phyloP scores from a whole-genome alignment of 2,797 vertebrate genomes.

The Notamacropus eugenii region DNA sequence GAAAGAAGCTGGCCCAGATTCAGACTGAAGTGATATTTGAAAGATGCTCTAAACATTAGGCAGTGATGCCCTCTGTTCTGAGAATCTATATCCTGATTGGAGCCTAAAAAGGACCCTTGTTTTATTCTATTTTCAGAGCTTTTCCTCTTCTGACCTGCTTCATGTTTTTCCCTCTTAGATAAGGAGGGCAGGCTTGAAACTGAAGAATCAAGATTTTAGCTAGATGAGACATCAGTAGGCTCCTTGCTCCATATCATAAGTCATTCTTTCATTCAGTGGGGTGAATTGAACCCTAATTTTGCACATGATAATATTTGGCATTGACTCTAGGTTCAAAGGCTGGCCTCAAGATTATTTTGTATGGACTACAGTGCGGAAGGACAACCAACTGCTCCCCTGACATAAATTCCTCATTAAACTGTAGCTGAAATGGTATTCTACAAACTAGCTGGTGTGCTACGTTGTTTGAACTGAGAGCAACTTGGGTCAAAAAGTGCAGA shows the following conservation, averaged over 20 bases:
- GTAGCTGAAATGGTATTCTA: background rate
- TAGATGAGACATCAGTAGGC: background rate
- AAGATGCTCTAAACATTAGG: constrained; percentile 30
- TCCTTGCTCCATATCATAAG: background rate
- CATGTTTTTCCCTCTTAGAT: background rate
- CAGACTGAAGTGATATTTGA: constrained; percentile 42
- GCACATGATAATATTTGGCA: background rate
- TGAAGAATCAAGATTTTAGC: background rate
- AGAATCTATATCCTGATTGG: background rate
- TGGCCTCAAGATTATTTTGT: background rate
- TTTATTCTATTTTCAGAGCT: constrained; percentile 16
- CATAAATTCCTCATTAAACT: background rate
- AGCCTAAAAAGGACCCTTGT: background rate
- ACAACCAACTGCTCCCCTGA: background rate
- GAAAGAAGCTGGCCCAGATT: constrained; percentile 50
- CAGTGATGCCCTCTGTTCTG: constrained; percentile 17
- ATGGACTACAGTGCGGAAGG: background rate
- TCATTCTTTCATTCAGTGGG: background rate
- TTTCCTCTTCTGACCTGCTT: background rate
- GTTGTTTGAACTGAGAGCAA: background rate
- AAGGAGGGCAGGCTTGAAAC: background rate
- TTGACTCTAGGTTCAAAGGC: background rate
- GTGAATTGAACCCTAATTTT: background rate
- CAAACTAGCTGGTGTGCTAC: background rate
- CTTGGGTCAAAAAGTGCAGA: background rate